Evolutionary conservation across 2,888 invertebrate species (phyloP), one percentile per base, ranked within the genome.

Genomic region (Congeria kusceri): DNA sequence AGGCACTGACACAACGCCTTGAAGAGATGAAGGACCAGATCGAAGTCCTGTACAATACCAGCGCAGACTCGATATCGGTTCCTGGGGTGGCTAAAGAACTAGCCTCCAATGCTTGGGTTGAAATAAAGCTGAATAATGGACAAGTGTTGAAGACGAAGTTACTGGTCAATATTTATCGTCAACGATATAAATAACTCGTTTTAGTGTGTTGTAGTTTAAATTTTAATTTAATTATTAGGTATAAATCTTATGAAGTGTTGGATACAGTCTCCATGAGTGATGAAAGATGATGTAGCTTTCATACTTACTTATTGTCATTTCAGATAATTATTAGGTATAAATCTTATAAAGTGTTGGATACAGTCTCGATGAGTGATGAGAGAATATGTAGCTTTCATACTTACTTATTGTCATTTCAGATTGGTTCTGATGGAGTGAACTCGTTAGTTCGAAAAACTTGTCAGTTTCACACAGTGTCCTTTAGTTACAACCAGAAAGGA

Each of bases 401-500:
- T n/a, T n/a, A n/a, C n/a, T n/a, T 39, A 13, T 39, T 39, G 39
- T 32, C 9, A 39, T 57, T 77, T 63, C 91, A 97, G 96, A 95
- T 99, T 72, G 99, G 99, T 25, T 98, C 99, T 18, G 99, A 99
- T 94, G 99, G 99, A 0, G 96, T 96, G 0, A 97, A 97, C 91
- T 99, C 99, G 0, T 95, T 96, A 71, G 97, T 99, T 1, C 95
- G 99, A 13, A 86, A 89, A 67, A 88, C 89, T 9, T 88, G 91
- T 11, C 96, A 95, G 23, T 96, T 96, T 18, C 96, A 97, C 88
- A 97, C 97, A 85, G 91, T 98, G 0, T 95, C 96, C 0, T 96
- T 97, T 95, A 96, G 96, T 87, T 99, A 99, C 92, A 95, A 97
- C 64, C 97, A 98, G 92, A 96, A 96, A 95, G 99, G 97, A 7